Percentiles rank a stretch among this genome's conserved stretches.
phyloP scores from a whole-genome alignment of 2,888 invertebrate genomes.

The Amphipoea oculea region DNA sequence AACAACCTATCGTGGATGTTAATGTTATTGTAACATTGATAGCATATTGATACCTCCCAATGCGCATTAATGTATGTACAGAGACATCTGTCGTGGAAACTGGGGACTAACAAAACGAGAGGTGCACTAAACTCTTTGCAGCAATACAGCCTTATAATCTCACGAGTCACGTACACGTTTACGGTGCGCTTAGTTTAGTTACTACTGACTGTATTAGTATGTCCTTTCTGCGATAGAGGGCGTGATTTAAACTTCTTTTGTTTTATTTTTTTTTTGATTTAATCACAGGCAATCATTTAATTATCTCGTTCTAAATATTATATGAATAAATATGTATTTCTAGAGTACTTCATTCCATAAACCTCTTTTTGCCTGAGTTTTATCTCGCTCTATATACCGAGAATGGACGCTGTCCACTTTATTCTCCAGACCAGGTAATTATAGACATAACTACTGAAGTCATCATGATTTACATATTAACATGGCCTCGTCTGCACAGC shows the following conservation, averaged over 20 bases:
- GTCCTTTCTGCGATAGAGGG: slow-evolving; percentile 27
- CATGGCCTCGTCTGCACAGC: not conserved
- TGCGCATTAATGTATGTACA: not conserved
- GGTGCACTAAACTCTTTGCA: not conserved
- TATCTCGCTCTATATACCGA: not conserved
- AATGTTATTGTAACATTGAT: not conserved
- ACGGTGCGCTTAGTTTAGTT: not conserved
- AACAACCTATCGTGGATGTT: not conserved
- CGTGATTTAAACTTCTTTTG: slow-evolving; percentile 23
- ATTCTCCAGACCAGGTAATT: not conserved
- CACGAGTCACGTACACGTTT: not conserved
- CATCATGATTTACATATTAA: not conserved
- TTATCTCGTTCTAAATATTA: no score
- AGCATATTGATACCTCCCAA: not conserved
- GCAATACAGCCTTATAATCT: not conserved
- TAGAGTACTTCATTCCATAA: no score
- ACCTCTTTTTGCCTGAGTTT: not conserved
- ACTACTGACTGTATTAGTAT: slow-evolving; percentile 1
- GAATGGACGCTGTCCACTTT: no score
- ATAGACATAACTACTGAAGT: not conserved
- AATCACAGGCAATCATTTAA: not conserved
- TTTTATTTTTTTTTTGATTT: not conserved
- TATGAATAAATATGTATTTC: no score
- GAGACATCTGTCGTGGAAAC: slow-evolving; percentile 43
- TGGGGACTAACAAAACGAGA: not conserved